Conservation (phyloP, 2,888 invertebrate genomes). For the Papilio gigon region DNA sequence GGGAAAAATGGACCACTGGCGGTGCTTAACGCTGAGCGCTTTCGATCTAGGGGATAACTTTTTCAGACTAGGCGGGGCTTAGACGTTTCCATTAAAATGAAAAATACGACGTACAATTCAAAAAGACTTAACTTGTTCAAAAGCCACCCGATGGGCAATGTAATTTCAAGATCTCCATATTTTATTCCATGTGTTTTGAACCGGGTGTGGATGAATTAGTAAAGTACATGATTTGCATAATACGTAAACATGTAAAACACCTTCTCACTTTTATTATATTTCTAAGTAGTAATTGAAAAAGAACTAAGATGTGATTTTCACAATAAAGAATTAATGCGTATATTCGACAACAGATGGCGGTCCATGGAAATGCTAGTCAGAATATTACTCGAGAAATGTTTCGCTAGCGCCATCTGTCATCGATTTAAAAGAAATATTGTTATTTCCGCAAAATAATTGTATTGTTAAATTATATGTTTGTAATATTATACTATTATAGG, state of each 20-base stretch:
- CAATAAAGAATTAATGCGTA: background rate
- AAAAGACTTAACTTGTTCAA: background rate
- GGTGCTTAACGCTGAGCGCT: slow-evolving; percentile 16
- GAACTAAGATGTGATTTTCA: background rate
- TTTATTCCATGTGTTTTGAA: background rate
- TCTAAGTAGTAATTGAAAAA: background rate
- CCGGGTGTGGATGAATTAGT: no score
- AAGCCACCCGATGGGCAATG: background rate
- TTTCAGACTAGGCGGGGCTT: slow-evolving; percentile 1
- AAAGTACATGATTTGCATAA: no score
- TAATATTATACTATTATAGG: no score
- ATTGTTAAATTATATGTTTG: no score
- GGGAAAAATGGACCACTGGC: background rate
- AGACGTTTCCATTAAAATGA: slow-evolving; percentile 3
- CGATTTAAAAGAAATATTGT: background rate
- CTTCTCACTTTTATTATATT: background rate
- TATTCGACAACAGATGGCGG: slow-evolving; percentile 17
- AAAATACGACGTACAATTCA: background rate
- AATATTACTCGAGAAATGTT: no score
- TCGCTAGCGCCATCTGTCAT: slow-evolving; percentile 1
- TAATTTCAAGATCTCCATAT: no score
- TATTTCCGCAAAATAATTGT: no score
- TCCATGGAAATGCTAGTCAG: background rate
- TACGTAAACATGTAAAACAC: no score
- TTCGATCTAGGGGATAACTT: slow-evolving; percentile 9